A percentile compares a stretch with the other conserved stretches of the same genome.
Evolutionary conservation across 2,888 invertebrate genomes (phyloP).

Genomic region (Callyntrura guangdongensis): DNA sequence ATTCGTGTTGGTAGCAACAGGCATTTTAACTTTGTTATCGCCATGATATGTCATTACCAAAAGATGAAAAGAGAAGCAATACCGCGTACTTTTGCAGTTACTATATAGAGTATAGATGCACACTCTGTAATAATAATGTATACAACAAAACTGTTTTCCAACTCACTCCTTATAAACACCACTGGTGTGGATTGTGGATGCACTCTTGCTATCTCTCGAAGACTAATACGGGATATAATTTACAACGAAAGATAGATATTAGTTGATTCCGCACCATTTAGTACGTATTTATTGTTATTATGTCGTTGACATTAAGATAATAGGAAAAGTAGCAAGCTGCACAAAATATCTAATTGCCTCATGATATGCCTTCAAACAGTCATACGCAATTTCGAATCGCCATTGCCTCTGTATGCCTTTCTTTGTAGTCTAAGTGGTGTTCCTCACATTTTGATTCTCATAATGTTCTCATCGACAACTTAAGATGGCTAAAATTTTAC

Average conservation of each 20-base stretch:
- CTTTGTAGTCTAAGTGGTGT: background rate
- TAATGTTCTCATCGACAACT: constrained; percentile 26
- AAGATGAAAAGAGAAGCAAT: constrained; percentile 27
- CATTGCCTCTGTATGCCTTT: background rate
- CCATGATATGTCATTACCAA: background rate
- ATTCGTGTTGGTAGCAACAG: constrained; percentile 40
- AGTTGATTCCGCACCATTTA: constrained; percentile 61
- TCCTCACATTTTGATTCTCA: constrained; percentile 43
- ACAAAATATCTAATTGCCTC: constrained; percentile 61
- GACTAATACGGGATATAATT: background rate
- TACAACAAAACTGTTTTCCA: background rate
- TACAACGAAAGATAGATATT: constrained; percentile 28
- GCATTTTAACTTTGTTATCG: constrained; percentile 40
- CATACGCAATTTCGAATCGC: background rate
- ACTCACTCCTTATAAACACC: constrained; percentile 22
- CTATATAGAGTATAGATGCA: background rate
- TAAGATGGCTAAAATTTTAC: constrained; percentile 33
- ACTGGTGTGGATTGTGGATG: background rate
- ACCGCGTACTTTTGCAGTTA: constrained; percentile 24
- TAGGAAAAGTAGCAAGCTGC: constrained; percentile 28
- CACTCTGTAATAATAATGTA: constrained; percentile 15
- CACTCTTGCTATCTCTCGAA: constrained; percentile 33
- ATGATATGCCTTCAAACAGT: background rate
- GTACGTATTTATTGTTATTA: constrained; percentile 34
- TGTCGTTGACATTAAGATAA: constrained; percentile 76